Conservation (phyloP, 1,140 invertebrate species). For the Chrysopa pallens region DNA sequence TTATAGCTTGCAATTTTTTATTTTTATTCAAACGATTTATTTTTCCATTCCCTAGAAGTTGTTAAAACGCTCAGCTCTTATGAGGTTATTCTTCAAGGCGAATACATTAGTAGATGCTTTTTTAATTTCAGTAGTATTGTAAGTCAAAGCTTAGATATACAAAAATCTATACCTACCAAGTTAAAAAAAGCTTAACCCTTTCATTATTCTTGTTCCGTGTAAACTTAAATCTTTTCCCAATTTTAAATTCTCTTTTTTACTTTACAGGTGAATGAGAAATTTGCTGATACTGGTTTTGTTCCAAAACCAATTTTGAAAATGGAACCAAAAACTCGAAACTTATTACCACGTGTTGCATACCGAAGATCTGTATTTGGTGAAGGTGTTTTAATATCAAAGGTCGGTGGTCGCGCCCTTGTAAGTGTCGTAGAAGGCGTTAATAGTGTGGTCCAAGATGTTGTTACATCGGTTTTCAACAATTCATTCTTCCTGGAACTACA, state of each 20-base stretch:
- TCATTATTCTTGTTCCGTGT: no score
- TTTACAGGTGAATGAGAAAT: constrained; percentile 53
- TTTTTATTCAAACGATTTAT: no score
- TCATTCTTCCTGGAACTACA: constrained; percentile 82
- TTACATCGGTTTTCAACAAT: constrained; percentile 85
- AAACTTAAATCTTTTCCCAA: no score
- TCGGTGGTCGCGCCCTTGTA: constrained; percentile 59
- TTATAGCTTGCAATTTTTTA: no score
- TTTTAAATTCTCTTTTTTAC: constrained; percentile 1
- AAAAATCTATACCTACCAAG: no score
- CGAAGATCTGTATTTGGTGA: constrained; percentile 73
- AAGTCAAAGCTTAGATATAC: no score
- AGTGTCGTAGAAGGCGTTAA: constrained; percentile 73
- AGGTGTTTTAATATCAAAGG: constrained; percentile 71
- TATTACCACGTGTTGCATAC: constrained; percentile 62
- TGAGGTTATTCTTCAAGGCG: no score
- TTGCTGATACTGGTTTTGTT: constrained; percentile 65
- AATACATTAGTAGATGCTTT: no score
- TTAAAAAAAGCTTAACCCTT: no score
- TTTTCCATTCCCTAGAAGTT: no score
- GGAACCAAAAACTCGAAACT: constrained; percentile 62
- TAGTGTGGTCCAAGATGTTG: constrained; percentile 76
- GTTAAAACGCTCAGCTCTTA: no score
- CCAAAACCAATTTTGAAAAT: constrained; percentile 62
- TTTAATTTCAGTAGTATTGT: no score